Evolutionary conservation across 2,113 vertebrate species (phyloP), one percentile per base, ranked within the genome.

Genomic region (Alethe diademata): DNA sequence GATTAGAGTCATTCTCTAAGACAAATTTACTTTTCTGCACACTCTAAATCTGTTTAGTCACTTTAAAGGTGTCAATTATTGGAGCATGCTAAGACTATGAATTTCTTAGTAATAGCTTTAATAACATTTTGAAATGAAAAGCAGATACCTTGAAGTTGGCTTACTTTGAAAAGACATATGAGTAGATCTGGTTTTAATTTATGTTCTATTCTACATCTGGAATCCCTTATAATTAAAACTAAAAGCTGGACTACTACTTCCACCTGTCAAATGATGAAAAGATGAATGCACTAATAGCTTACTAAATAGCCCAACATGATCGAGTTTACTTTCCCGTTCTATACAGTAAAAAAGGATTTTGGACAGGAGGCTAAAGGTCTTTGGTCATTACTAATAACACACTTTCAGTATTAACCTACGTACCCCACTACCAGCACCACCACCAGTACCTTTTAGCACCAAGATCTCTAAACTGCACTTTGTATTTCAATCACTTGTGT

Each of bases 221-320:
- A 99, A 99, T 99, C 98, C 98, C 98, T 99, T 99, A 99, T 99
- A 99, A 99, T 99, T 99, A 99, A 99, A 99, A 99, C 98, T 98
- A 99, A 99, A 99, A 99, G 99, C 98, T 98, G 98, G 98, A 98
- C 98, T 99, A 99, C 98, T 99, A 99, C 98, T 99, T 99, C 99
- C 99, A 99, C 99, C 99, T 99, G 99, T 99, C 99, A 99, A 99
- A 99, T 97, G 98, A 98, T 99, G 98, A 99, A 99, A 99, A 99
- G 99, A 99, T 98, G 98, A 99, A 99, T 98, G 98, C 98, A 98
- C 98, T 99, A 99, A 99, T 99, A 99, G 98, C 98, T 98, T 99
- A 98, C 98, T 98, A 98, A 98, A 98, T 97, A 98, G 98, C 96
- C 97, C 96, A 97, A 97, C 97, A 97, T 95, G 97, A 97, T 97